Conservation (phyloP, 2,797 vertebrate species). For the Pangasius macronema region DNA sequence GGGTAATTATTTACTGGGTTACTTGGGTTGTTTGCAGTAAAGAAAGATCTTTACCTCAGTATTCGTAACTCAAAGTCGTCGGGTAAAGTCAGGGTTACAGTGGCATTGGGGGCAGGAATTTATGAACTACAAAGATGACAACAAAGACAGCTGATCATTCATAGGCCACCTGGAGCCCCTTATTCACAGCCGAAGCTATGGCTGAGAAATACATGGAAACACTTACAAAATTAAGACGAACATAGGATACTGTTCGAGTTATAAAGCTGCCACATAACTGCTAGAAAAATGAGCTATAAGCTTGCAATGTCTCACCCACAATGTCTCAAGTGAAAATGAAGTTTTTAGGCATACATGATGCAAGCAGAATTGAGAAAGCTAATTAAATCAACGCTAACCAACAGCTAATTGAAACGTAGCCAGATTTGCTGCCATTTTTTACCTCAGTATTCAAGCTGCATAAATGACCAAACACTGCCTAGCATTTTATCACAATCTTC, state of each 20-base stretch:
- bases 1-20: too few species aligned
- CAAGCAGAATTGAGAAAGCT: background rate
- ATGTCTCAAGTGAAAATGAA: background rate
- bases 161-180: background rate
- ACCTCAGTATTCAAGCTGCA: background rate
- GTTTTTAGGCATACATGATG: background rate
- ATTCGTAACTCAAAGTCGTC: background rate
- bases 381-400: background rate
- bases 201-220: background rate
- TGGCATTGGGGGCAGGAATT: background rate
- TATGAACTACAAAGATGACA: background rate
- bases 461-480: background rate
- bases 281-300: background rate
- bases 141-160: conserved; percentile 3
- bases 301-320: too few species aligned
- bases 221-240: background rate
- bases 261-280: background rate
- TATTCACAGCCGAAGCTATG: background rate
- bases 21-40: too few species aligned
- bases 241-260: background rate
- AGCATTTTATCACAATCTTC: background rate
- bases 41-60: too few species aligned
- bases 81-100: background rate
- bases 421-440: background rate
- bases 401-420: background rate